phyloP scores from a whole-genome alignment of 2,797 vertebrate species.

The Lepidocolaptes lacrymiger region DNA sequence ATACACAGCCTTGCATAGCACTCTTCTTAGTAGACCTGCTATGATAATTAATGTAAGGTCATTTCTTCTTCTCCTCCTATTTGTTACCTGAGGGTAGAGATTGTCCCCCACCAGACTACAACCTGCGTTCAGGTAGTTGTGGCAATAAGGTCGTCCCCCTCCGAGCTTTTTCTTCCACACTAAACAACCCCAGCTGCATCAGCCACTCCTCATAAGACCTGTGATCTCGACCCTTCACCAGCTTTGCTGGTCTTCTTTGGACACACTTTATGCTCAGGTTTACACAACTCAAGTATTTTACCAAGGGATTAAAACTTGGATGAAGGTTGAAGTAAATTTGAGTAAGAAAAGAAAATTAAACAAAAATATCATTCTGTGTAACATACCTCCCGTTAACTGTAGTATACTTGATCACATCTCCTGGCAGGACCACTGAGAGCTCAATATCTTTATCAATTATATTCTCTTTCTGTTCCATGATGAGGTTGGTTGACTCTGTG shows the following conservation, averaged over 20 bases:
- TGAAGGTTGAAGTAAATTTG: neutral
- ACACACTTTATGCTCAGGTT: neutral
- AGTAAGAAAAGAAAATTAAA: neutral
- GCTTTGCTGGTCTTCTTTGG: neutral
- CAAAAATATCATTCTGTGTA: neutral
- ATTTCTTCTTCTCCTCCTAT: neutral
- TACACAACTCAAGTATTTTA: neutral
- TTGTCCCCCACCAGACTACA: neutral
- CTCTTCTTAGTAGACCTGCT: neutral
- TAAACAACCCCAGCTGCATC: neutral
- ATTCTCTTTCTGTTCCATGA: constrained; percentile 92
- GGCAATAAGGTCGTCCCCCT: neutral
- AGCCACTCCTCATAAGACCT: neutral
- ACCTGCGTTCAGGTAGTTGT: neutral
- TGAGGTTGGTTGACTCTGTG: constrained; percentile 71
- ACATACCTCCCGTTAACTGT: constrained; percentile 90
- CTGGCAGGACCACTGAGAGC: constrained; percentile 90
- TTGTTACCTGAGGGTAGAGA: neutral
- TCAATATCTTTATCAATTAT: constrained; percentile 87
- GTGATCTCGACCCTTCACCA: neutral
- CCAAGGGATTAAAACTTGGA: neutral
- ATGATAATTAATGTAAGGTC: neutral
- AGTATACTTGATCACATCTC: constrained; percentile 85
- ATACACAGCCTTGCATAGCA: neutral
- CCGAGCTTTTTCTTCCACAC: neutral